Evolutionary conservation across 2,888 invertebrate species (phyloP), one percentile per base, ranked within the genome.

Genomic region (Eilema depressum): DNA sequence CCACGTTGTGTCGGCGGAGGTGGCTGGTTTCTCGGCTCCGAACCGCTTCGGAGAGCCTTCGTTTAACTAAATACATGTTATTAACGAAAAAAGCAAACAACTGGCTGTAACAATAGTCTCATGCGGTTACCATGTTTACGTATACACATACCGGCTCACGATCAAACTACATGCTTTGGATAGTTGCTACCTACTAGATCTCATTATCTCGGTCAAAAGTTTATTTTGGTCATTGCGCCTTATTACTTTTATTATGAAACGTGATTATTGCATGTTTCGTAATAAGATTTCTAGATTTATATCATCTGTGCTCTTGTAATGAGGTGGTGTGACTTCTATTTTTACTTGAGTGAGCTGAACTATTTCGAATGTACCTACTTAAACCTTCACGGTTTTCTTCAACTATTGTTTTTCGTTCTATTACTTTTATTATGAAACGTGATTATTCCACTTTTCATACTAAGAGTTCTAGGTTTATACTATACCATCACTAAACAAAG

Each of bases 21-120:
- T 95, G 95, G 88, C 90, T 93, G 90, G 85, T 80, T 95, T 94
- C 93, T 94, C 95, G 83, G 93, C 94, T 93, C 75, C 82, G 81
- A 77, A 77, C 86, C 81, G 81, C 76, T 85, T 76, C 80, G 75
- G 79, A 81, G 83, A 81, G 79, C 85, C 80, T 85, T 80, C 88
- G 88, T 89, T 88, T 89, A 89, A 81, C 88, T 87, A 91, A 90
- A 90, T 92, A 81, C 82, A 89, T 93, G 91, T 93, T 92, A 93
- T 94, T 94, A 93, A 75, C 81, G 71, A 83, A 82, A 77, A 84
- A 86, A 85, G 87, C 89, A 89, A 91, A 91, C 87, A 91, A 89
- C 88, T 82, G 84, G 83, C 75, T 83, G 85, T 85, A 90, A 91
- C 86, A 87, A 89, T 84, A 85, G 76, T 82, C 75, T 76, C 75